A percentile compares a stretch with the other conserved stretches of the same genome.
Evolutionary conservation across 2,113 vertebrate species (phyloP).

Genomic region (Sardina pilchardus): DNA sequence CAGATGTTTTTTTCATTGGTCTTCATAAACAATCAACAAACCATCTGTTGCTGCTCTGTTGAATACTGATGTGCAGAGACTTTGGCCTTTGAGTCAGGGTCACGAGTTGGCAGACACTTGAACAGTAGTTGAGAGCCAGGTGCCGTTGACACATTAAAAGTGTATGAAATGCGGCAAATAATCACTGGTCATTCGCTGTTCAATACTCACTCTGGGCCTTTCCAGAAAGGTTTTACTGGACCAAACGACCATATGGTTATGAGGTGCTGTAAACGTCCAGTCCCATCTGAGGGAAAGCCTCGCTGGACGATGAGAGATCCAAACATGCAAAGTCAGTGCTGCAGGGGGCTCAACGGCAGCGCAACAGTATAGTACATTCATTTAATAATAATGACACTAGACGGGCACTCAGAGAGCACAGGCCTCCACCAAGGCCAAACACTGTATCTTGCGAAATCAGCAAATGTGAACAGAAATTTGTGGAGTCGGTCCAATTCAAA

Average conservation of each 20-base stretch:
- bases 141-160: not conserved
- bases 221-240: not conserved
- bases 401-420: no score
- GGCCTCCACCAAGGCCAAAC: no score
- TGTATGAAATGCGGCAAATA: not conserved
- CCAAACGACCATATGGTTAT: not conserved
- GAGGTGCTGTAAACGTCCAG: not conserved
- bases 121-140: not conserved
- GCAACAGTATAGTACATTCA: not conserved
- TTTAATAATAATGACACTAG: not conserved
- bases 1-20: not conserved
- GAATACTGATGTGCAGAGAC: not conserved
- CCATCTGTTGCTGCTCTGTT: slow-evolving; percentile 3
- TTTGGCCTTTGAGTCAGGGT: not conserved
- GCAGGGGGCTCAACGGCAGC: not conserved
- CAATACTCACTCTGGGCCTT: not conserved
- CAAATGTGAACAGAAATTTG: no score
- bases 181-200: not conserved
- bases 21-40: slow-evolving; percentile 15
- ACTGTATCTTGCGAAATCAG: no score
- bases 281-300: not conserved
- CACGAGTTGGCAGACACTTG: not conserved
- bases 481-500: no score
- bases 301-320: not conserved
- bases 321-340: not conserved